Percentiles rank a stretch among this genome's conserved stretches.
These are phyloP conservation scores for Caenorhabditis panamensis DNA, from an alignment of 2,888 invertebrate genomes.

Conservation along the genomic window DNA sequence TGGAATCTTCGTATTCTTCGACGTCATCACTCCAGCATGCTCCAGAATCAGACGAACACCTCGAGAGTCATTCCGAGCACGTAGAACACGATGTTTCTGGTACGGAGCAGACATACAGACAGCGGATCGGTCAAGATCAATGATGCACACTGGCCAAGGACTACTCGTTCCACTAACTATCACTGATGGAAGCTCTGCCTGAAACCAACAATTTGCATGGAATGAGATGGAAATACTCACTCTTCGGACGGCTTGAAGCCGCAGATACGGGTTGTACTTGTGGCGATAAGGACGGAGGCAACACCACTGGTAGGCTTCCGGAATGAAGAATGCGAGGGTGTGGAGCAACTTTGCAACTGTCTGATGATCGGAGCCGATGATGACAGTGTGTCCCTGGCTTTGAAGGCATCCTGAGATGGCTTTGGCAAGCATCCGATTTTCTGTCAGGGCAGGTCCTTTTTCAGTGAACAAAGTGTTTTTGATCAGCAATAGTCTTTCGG, in stretches of 20 bases:
- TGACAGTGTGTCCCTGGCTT: conserved; percentile 75
- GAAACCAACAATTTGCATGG: conserved; percentile 15
- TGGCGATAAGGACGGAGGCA: conserved; percentile 71
- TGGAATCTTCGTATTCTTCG: conserved; percentile 47
- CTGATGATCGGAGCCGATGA: conserved; percentile 72
- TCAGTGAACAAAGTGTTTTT: conserved; percentile 67
- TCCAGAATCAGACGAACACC: conserved; percentile 63
- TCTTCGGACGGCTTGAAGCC: conserved; percentile 75
- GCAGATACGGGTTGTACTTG: conserved; percentile 75
- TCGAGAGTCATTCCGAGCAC: conserved; percentile 62
- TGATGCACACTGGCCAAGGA: conserved; percentile 76
- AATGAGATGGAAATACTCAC: conserved; percentile 42
- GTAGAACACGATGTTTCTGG: conserved; percentile 59
- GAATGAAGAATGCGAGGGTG: conserved; percentile 74
- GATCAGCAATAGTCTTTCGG: conserved; percentile 60
- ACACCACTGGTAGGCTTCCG: conserved; percentile 69
- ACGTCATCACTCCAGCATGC: conserved; percentile 57
- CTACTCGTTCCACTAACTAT: conserved; percentile 61
- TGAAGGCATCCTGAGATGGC: conserved; percentile 75
- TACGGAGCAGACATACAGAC: conserved; percentile 75
- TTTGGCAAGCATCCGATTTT: conserved; percentile 64
- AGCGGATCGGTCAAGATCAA: conserved; percentile 75
- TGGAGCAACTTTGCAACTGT: conserved; percentile 72
- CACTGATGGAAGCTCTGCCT: conserved; percentile 67
- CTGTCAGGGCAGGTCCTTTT: conserved; percentile 27